These are phyloP conservation scores for Tauraco erythrolophus DNA, from an alignment of 2,113 vertebrate species.

Conservation along the genomic window DNA sequence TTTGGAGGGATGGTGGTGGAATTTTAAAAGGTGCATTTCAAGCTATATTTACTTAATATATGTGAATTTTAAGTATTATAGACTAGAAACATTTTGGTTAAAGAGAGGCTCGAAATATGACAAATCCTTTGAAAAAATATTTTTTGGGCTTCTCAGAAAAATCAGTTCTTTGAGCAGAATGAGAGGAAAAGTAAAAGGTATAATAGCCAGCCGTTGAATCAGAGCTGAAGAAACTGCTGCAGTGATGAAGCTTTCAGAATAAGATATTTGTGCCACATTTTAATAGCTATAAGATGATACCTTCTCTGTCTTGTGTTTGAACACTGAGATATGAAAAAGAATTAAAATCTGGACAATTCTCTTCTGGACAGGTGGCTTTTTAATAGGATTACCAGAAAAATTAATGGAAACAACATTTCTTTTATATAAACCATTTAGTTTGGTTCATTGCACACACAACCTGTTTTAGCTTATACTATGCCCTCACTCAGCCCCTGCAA, in stretches of 20 bases:
- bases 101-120: background rate
- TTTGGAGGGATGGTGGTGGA: background rate
- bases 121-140: background rate
- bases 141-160: background rate
- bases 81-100: background rate
- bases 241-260: background rate
- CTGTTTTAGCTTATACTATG: constrained; percentile 41
- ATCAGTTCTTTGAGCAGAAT: background rate
- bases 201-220: background rate
- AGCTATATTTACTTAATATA: background rate
- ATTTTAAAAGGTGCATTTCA: background rate
- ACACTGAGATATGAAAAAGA: constrained; percentile 34
- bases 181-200: background rate
- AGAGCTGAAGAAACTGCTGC: background rate
- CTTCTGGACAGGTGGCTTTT: constrained; percentile 66
- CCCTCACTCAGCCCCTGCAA: constrained; percentile 53
- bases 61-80: background rate
- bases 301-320: constrained; percentile 9
- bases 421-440: constrained; percentile 71
- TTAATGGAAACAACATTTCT: constrained; percentile 73
- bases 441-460: constrained; percentile 70
- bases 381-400: constrained; percentile 72
- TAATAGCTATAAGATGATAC: background rate
- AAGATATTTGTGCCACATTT: background rate
- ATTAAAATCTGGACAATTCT: constrained; percentile 55